Base-by-base conservation (phyloP, 2,113 vertebrate species). In the Ramphastos sulfuratus region DNA sequence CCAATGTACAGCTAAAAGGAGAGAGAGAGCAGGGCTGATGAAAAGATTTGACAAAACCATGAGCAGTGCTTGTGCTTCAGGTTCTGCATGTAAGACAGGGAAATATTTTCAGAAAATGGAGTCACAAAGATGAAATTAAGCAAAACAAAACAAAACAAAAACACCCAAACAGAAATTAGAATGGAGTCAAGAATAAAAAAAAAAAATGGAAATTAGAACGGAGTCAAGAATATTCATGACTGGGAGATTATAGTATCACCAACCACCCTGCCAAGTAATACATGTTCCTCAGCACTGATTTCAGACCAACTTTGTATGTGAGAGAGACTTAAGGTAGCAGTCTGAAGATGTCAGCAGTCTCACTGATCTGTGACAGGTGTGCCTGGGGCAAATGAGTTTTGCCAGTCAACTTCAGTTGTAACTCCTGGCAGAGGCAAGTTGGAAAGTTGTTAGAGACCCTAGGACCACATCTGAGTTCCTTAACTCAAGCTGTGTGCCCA, bases 321-420 rank as follows among this genome's bases (percentile, higher is more conserved):
- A 54, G 4, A 54, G 21, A 54, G 37, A 74, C 30, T 18, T 6
- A 3, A 1, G 3, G 35, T 6, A 64, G 19, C 0, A 2, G 12
- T 15, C 7, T 70, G 23, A 74, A 48, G 48, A 30, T 21, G 30
- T 50, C 59, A 72, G 39, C 24, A 31, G 39, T n/a, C 61, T 66
- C 12, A 17, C 18, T 16, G 21, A 14, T 67, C 54, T 80, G 33
- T 27, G 20, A 7, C 61, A 64, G 25, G 25, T 7, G 31, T 4
- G 6, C 19, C 18, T 20, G 37, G 59, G 28, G 12, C 35, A 35
- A 9, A 48, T 17, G 13, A 64, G 21, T 39, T 82, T 82, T 75
- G 35, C 54, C 1, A 1, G 10, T 15, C 19, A 21, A 1, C 3
- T 8, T 7, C 42, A 39, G 30, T 30, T 59, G 17, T 70, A 70